These are phyloP conservation scores for Ptychobarbus kaznakovi DNA, from an alignment of 2,797 vertebrate species.

Conservation along the genomic window DNA sequence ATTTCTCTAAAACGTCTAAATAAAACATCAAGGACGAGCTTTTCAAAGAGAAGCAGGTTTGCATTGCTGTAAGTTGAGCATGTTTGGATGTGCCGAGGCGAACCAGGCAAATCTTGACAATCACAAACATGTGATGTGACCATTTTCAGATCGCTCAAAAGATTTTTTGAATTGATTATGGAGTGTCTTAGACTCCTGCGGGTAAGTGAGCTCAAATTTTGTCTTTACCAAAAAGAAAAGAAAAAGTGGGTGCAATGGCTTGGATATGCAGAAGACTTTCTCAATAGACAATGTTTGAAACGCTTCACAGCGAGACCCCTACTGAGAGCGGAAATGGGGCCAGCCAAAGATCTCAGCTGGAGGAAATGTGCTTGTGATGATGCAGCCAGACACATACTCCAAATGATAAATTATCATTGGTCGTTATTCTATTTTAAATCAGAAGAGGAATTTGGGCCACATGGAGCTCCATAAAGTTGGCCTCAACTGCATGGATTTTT, in stretches of 20 bases:
- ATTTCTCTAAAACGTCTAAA: constrained; percentile 29
- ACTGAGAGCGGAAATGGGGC: constrained; percentile 51
- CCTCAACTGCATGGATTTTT: constrained; percentile 38
- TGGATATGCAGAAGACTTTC: constrained; percentile 39
- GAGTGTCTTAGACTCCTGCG: constrained; percentile 12
- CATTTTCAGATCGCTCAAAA: constrained; percentile 3
- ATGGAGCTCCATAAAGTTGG: constrained; percentile 31
- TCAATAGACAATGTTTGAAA: constrained; percentile 49
- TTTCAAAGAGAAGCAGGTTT: constrained; percentile 27
- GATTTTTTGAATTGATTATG: constrained; percentile 1
- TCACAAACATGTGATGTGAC: not conserved
- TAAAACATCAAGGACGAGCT: constrained; percentile 42
- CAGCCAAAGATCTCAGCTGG: constrained; percentile 54
- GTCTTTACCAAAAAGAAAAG: not conserved
- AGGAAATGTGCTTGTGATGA: constrained; percentile 43
- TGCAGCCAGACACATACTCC: constrained; percentile 40
- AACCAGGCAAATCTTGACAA: constrained; percentile 23
- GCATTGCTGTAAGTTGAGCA: not conserved
- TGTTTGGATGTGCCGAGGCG: not conserved
- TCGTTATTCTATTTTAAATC: constrained; percentile 39
- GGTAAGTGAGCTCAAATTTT: constrained; percentile 14
- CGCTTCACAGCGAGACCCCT: constrained; percentile 26
- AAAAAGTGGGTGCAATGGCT: constrained; percentile 16
- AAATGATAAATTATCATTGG: constrained; percentile 49
- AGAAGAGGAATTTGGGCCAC: constrained; percentile 36